These are phyloP conservation scores for Forbesichthys papilliferus DNA, from an alignment of 2,113 vertebrate species.

Conservation along the genomic window DNA sequence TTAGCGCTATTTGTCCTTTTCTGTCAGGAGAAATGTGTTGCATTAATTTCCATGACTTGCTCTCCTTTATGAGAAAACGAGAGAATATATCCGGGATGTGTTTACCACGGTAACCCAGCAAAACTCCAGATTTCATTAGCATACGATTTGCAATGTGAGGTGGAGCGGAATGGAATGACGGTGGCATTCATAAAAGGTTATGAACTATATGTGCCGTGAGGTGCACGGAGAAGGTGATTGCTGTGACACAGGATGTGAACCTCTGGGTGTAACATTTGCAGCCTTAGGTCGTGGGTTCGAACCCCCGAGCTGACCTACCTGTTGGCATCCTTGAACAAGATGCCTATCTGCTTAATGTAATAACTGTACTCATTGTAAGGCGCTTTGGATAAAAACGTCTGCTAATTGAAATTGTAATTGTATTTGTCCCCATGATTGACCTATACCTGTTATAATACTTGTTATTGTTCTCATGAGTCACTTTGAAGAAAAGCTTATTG, in stretches of 20 bases:
- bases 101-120: conserved; percentile 23
- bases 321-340: no score
- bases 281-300: no score
- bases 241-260: conserved; percentile 4
- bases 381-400: no score
- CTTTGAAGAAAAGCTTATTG: no score
- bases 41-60: conserved; percentile 11
- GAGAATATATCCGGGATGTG: background rate
- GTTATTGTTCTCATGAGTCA: no score
- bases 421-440: no score
- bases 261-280: background rate
- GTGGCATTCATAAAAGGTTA: conserved; percentile 5
- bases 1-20: conserved; percentile 19
- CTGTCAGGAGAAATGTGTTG: conserved; percentile 18
- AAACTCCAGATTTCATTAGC: conserved; percentile 30
- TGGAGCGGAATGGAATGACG: conserved; percentile 8
- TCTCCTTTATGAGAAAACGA: background rate
- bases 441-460: no score
- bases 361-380: no score
- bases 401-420: no score
- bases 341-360: no score
- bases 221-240: conserved; percentile 8
- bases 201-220: background rate
- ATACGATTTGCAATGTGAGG: conserved; percentile 3
- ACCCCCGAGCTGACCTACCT: no score